These are phyloP conservation scores for Hepsetus odoe DNA, from an alignment of 2,113 vertebrate genomes.

Conservation along the genomic window DNA sequence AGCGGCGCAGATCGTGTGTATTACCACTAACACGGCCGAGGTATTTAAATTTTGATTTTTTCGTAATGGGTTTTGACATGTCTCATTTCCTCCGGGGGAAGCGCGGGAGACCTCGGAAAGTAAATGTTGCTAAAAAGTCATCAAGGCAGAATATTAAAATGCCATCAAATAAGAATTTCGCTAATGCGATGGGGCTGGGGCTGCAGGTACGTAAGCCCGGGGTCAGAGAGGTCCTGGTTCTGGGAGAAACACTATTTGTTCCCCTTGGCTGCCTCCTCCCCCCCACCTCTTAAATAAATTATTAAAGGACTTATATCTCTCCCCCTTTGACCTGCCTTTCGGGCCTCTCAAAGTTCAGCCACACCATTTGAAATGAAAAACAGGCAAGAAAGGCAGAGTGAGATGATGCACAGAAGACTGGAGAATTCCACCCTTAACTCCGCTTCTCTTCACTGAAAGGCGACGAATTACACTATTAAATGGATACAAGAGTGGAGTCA, in stretches of 20 bases:
- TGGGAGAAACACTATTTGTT: constrained; percentile 99
- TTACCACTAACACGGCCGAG: constrained; percentile 92
- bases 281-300: constrained; percentile 91
- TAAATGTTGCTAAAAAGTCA: constrained; percentile 99
- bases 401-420: constrained; percentile 50
- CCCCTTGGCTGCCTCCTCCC: constrained; percentile 93
- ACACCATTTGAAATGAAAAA: constrained; percentile 74
- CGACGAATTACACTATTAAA: constrained; percentile 38
- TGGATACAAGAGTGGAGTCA: not conserved
- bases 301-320: constrained; percentile 96
- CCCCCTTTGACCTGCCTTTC: constrained; percentile 77
- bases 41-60: constrained; percentile 99
- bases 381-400: constrained; percentile 58
- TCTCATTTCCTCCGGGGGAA: constrained; percentile 99
- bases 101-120: constrained; percentile 97
- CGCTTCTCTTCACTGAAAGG: constrained; percentile 37
- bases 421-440: constrained; percentile 55
- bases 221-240: constrained; percentile 88
- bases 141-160: constrained; percentile 99
- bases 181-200: constrained; percentile 96
- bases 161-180: constrained; percentile 99
- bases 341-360: constrained; percentile 88
- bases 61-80: constrained; percentile 99
- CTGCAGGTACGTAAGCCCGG: constrained; percentile 89
- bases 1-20: constrained; percentile 88